phyloP scores from a whole-genome alignment of 1,140 invertebrate genomes.

The Stegodyphus mimosarum region DNA sequence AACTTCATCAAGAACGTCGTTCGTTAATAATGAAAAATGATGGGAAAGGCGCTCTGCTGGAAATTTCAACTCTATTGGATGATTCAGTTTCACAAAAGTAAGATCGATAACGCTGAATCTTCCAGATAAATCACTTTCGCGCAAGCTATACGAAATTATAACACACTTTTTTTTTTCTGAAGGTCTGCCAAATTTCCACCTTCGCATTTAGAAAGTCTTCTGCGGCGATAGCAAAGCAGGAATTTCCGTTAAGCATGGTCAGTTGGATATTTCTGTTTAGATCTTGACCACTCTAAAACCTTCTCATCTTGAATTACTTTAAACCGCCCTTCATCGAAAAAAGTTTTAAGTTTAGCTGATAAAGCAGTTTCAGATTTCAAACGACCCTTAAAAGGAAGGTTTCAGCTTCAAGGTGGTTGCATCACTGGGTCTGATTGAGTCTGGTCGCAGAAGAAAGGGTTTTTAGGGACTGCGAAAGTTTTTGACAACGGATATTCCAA shows the following conservation, averaged over 20 bases:
- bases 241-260: not conserved
- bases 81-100: not conserved
- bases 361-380: constrained; percentile 23
- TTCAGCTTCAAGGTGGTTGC: not conserved
- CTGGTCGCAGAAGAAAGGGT: too few relatives aligned
- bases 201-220: too few relatives aligned
- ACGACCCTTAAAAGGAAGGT: constrained; percentile 22
- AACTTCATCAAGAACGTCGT: too few relatives aligned
- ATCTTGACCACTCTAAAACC: constrained; percentile 16
- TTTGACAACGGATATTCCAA: too few relatives aligned
- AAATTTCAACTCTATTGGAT: not conserved
- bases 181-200: too few relatives aligned
- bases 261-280: constrained; percentile 19
- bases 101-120: too few relatives aligned
- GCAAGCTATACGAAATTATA: too few relatives aligned
- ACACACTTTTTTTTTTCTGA: too few relatives aligned
- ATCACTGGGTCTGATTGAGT: not conserved
- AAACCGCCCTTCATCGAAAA: not conserved
- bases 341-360: constrained; percentile 9
- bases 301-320: constrained; percentile 5
- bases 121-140: too few relatives aligned
- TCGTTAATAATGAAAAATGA: too few relatives aligned
- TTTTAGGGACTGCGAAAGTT: too few relatives aligned
- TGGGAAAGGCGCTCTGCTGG: too few relatives aligned
- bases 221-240: not conserved